phyloP scores from a whole-genome alignment of 2,797 vertebrate genomes.

The Cheirogaleus major region DNA sequence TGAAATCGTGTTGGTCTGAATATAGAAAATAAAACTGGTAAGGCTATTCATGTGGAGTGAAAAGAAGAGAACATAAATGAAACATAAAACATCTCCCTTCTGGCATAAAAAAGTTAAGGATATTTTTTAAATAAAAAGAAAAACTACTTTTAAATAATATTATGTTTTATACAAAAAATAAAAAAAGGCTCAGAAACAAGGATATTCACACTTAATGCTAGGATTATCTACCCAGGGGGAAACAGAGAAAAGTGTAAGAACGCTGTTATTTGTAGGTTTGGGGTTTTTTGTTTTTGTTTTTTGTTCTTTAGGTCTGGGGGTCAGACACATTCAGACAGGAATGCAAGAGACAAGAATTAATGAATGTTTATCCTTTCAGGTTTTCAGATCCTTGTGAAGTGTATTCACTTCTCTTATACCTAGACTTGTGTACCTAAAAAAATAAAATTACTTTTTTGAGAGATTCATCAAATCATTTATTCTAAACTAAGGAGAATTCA shows the following conservation, averaged over 20 bases:
- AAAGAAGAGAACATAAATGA: conserved; percentile 70
- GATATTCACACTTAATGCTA: background rate
- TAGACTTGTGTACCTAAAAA: background rate
- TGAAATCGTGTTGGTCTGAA: conserved; percentile 62
- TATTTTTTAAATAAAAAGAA: background rate
- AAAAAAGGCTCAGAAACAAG: background rate
- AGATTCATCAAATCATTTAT: background rate
- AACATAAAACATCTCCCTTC: conserved; percentile 66
- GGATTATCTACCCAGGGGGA: background rate
- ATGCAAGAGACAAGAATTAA: background rate
- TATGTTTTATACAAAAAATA: conserved; percentile 35
- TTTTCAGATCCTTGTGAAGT: background rate
- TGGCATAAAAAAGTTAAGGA: conserved; percentile 41
- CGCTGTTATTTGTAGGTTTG: background rate
- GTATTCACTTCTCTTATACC: background rate
- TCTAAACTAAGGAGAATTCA: background rate
- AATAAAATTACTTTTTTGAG: background rate
- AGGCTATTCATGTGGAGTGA: conserved; percentile 58
- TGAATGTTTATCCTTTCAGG: background rate
- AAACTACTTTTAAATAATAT: conserved; percentile 51
- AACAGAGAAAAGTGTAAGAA: background rate
- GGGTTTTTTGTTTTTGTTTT: background rate
- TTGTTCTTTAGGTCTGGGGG: background rate
- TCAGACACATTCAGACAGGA: background rate
- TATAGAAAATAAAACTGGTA: conserved; percentile 69